Percentiles rank a stretch among this genome's conserved stretches.
These are phyloP conservation scores for Apantesis nais DNA, from an alignment of 2,888 invertebrate genomes.

Conservation along the genomic window DNA sequence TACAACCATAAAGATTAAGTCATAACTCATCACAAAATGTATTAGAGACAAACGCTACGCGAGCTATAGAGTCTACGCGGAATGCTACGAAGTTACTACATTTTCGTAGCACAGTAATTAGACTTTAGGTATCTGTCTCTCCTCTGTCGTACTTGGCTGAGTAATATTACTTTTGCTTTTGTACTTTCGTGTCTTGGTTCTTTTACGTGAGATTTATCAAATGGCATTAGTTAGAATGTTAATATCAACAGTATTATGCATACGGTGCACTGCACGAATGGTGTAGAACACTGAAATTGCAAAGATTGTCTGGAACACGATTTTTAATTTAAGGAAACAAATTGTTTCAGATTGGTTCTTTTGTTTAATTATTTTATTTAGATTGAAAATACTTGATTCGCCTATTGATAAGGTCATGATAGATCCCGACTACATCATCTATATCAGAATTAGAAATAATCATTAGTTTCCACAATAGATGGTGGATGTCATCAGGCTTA, in stretches of 20 bases:
- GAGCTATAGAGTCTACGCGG: conserved; percentile 45
- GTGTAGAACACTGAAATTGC: background rate
- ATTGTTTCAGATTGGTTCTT: background rate
- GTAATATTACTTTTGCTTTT: conserved; percentile 55
- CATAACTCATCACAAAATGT: conserved; percentile 58
- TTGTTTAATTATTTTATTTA: background rate
- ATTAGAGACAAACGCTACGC: conserved; percentile 60
- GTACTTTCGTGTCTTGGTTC: conserved; percentile 43
- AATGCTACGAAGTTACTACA: conserved; percentile 52
- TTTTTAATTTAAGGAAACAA: background rate
- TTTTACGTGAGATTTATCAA: conserved; percentile 50
- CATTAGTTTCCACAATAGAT: too few species aligned
- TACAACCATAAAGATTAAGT: conserved; percentile 55
- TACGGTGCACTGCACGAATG: conserved; percentile 5
- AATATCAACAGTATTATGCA: conserved; percentile 30
- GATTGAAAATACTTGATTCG: background rate
- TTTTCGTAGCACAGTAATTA: conserved; percentile 63
- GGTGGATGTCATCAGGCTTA: too few species aligned
- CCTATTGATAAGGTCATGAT: too few species aligned
- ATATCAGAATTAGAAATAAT: too few species aligned
- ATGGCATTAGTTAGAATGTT: conserved; percentile 43
- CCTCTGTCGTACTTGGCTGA: conserved; percentile 48
- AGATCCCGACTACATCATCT: too few species aligned
- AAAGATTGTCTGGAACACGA: background rate
- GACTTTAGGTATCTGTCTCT: conserved; percentile 56